Percentiles rank a stretch among this genome's conserved stretches.
phyloP scores from a whole-genome alignment of 2,888 invertebrate genomes.

The Amblyjoppa proteus region DNA sequence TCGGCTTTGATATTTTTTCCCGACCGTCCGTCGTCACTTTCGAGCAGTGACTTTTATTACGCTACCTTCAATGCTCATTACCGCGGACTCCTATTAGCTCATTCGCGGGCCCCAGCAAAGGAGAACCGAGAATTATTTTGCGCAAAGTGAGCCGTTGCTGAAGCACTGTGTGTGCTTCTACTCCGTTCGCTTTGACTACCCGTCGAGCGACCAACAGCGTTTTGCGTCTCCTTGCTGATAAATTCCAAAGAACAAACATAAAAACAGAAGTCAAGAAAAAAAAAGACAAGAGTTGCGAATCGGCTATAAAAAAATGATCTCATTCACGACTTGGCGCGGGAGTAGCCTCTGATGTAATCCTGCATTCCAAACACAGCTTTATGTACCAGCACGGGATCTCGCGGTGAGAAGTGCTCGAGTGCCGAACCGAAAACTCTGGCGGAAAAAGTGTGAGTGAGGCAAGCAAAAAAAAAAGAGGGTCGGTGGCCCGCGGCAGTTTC shows the following conservation, averaged over 20 bases:
- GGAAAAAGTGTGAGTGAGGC: background rate
- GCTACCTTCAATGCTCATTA: conserved; percentile 21
- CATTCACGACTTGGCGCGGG: background rate
- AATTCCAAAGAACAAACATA: background rate
- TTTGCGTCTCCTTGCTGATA: background rate
- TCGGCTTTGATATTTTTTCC: conserved; percentile 16
- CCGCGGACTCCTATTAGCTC: background rate
- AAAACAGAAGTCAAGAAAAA: background rate
- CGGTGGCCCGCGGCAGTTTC: conserved; percentile 28
- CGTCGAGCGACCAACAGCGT: background rate
- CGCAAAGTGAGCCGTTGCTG: background rate
- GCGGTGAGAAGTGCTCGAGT: background rate
- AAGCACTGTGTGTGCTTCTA: background rate
- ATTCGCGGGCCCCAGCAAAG: background rate
- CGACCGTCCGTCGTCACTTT: conserved; percentile 10
- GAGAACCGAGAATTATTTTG: background rate
- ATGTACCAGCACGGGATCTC: background rate
- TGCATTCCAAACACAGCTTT: conserved; percentile 22
- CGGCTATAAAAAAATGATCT: background rate
- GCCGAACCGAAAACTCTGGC: background rate
- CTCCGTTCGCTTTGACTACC: background rate
- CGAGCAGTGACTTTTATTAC: conserved; percentile 14
- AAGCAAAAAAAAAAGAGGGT: conserved; percentile 13
- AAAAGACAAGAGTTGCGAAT: background rate
- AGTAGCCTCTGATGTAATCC: background rate